These are phyloP conservation scores for Ephydatia muelleri DNA, from an alignment of 37 sponge, comb jelly and placozoan species.

Conservation along the genomic window DNA sequence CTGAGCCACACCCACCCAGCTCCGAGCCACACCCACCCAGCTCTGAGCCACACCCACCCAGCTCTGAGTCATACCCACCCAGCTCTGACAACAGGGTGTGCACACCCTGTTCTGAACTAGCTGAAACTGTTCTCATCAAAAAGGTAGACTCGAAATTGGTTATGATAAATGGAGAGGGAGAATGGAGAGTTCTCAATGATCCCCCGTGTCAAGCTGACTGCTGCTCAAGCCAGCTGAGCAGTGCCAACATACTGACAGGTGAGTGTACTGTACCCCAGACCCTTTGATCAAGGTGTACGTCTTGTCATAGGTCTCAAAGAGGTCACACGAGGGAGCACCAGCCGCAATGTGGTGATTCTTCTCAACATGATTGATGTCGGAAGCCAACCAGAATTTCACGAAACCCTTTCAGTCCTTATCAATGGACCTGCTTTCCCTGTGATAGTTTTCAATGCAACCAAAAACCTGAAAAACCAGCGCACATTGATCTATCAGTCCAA, in stretches of 20 bases:
- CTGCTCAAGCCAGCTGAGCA: too few relatives aligned
- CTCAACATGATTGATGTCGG: not conserved
- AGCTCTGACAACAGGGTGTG: too few relatives aligned
- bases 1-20: not conserved
- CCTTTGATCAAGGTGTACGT: not conserved
- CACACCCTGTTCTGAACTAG: not conserved
- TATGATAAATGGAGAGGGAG: not conserved
- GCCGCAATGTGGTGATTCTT: not conserved
- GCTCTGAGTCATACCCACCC: not conserved
- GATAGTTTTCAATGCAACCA: not conserved
- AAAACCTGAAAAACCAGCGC: not conserved
- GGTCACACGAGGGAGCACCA: too few relatives aligned
- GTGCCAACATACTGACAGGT: not conserved
- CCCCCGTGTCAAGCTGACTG: too few relatives aligned
- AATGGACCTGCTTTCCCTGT: not conserved
- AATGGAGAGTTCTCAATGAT: not conserved
- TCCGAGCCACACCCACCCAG: not conserved
- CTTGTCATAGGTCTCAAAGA: too few relatives aligned
- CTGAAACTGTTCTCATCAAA: not conserved
- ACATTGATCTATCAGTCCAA: not conserved
- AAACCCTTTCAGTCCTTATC: not conserved
- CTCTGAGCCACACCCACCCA: too few relatives aligned
- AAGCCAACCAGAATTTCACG: not conserved
- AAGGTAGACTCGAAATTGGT: not conserved
- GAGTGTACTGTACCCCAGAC: not conserved